phyloP scores from a whole-genome alignment of 2,797 vertebrate species.

The Scleropages formosus region DNA sequence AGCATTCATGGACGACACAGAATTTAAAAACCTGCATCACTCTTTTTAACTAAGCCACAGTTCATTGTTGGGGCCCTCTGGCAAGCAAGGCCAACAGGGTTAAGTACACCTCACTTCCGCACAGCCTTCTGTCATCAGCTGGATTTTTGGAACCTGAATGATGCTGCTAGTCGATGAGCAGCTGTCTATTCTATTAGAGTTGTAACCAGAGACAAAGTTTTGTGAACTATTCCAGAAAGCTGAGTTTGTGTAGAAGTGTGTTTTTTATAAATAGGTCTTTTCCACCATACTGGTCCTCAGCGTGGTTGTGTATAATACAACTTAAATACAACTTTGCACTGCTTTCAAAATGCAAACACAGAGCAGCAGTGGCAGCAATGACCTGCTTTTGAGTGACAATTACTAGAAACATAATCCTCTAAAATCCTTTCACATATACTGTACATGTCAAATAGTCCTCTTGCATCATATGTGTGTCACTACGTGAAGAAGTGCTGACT shows the following conservation, averaged over 20 bases:
- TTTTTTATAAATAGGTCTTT: too few species aligned
- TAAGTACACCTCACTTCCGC: too few species aligned
- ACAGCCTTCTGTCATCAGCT: too few species aligned
- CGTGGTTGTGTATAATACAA: too few species aligned
- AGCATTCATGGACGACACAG: neutral
- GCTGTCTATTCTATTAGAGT: too few species aligned
- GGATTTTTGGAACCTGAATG: too few species aligned
- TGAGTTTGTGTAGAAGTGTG: too few species aligned
- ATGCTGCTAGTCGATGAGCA: too few species aligned
- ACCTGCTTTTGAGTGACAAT: slow-evolving; percentile 49
- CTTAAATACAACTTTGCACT: neutral
- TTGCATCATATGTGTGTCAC: slow-evolving; percentile 58
- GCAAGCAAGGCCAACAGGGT: too few species aligned
- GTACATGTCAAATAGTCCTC: slow-evolving; percentile 35
- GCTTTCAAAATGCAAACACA: slow-evolving; percentile 42
- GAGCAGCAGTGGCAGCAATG: slow-evolving; percentile 32
- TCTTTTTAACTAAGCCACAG: neutral
- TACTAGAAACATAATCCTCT: slow-evolving; percentile 56
- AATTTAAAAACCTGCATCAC: neutral
- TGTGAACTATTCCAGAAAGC: too few species aligned
- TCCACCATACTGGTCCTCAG: too few species aligned
- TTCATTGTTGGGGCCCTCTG: neutral
- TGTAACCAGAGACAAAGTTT: too few species aligned
- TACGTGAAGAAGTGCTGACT: slow-evolving; percentile 61
- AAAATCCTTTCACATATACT: slow-evolving; percentile 44